These are phyloP conservation scores for Microtus ochrogaster DNA, from an alignment of 2,113 vertebrate genomes.

Conservation along the genomic window DNA sequence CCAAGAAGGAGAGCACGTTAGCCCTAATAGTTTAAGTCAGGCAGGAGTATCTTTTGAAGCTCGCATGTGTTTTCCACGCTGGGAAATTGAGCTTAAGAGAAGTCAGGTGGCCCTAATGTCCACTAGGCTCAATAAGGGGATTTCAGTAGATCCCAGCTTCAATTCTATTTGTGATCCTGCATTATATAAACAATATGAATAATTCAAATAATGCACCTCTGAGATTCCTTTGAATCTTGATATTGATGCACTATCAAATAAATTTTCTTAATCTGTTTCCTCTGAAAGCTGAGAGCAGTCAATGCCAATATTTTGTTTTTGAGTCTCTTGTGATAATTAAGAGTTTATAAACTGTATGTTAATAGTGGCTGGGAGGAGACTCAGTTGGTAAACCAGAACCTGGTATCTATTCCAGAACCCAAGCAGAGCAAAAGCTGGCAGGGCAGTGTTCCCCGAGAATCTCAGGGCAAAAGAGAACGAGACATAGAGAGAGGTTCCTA, in stretches of 20 bases:
- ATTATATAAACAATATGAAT: slow-evolving; percentile 13
- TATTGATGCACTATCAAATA: slow-evolving; percentile 28
- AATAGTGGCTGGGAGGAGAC: neutral
- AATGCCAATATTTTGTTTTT: slow-evolving; percentile 19
- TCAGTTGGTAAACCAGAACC: neutral
- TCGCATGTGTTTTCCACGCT: neutral
- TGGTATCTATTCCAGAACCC: neutral
- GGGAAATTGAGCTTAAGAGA: neutral
- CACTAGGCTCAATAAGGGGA: neutral
- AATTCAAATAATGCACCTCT: slow-evolving; percentile 29
- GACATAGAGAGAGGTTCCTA: neutral
- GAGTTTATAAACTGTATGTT: slow-evolving; percentile 19
- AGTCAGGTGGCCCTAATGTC: neutral
- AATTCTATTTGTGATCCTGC: neutral
- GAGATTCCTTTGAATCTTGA: slow-evolving; percentile 18
- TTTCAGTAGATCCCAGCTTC: neutral
- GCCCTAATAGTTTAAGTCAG: slow-evolving; percentile 19
- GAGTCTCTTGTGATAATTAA: slow-evolving; percentile 2
- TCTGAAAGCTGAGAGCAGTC: neutral
- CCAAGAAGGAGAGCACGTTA: neutral
- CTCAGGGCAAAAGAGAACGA: neutral
- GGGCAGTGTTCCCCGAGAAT: too few relatives aligned
- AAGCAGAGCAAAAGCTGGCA: neutral
- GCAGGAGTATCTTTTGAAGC: neutral
- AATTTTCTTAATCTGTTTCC: slow-evolving; percentile 18